These are phyloP conservation scores for Andrena cerasifolii DNA, from an alignment of 1,140 invertebrate genomes.

Conservation along the genomic window DNA sequence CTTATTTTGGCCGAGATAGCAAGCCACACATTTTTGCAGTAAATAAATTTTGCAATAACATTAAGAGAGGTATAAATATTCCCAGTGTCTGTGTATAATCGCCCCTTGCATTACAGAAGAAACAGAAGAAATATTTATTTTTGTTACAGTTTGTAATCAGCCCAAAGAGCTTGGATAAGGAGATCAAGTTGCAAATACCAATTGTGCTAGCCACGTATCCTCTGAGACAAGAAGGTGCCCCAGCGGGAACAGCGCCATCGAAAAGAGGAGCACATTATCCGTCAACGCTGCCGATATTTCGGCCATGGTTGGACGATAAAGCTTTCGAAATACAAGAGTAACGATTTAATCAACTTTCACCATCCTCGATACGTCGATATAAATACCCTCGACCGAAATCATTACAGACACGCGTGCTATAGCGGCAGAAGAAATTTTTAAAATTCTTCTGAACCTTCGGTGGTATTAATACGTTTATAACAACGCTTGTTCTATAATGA, in stretches of 20 bases:
- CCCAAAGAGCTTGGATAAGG: slow-evolving; percentile 95
- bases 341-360: slow-evolving; percentile 34
- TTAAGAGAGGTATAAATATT: too few relatives aligned
- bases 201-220: slow-evolving; percentile 97
- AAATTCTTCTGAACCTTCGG: not conserved
- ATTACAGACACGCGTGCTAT: not conserved
- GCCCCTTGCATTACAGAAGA: not conserved
- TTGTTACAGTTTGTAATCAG: slow-evolving; percentile 91
- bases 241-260: slow-evolving; percentile 84
- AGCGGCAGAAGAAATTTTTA: not conserved
- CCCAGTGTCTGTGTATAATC: too few relatives aligned
- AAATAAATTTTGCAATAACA: too few relatives aligned
- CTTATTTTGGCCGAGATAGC: too few relatives aligned
- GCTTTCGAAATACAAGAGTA: slow-evolving; percentile 81
- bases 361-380: not conserved
- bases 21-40: too few relatives aligned
- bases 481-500: slow-evolving; percentile 9
- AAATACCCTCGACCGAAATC: not conserved
- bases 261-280: slow-evolving; percentile 94
- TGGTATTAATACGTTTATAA: slow-evolving; percentile 44
- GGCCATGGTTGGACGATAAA: slow-evolving; percentile 93
- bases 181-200: slow-evolving; percentile 95
- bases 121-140: too few relatives aligned
- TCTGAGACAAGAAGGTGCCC: slow-evolving; percentile 86
- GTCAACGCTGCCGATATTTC: slow-evolving; percentile 94